Base-by-base conservation (phyloP, 1,140 invertebrate species). In the Drosophila funebris region DNA sequence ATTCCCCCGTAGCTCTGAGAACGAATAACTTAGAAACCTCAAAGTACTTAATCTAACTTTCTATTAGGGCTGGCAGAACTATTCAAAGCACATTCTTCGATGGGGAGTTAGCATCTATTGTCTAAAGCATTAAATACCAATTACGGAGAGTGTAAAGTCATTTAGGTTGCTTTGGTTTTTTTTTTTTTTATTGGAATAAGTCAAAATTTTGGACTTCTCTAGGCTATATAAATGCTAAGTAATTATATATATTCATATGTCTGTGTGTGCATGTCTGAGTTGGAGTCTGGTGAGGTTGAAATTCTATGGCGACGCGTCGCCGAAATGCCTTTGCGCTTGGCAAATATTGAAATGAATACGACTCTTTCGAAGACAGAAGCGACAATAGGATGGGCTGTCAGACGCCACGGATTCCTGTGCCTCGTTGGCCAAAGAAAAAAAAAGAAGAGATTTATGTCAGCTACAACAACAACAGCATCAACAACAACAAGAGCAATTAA, bases 401-500 rank as follows among this genome's bases (percentile, higher is more conserved):
- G 22, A 44, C 20, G 13, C n/a, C 39, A 36, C 13, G 56, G 54
- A 31, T 69, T 13, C 20, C 29, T 62, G 46, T 33, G 36, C 29
- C 58, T 39, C 29, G 57, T 50, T 57, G 69, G 36, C 56, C 18
- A 53, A 67, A 31, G 50, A 24, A 60, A 50, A 67, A 67, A 3
- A 27, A 27, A 22, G n/a, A n/a, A n/a, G n/a, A 58, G 69, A 62
- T 71, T 62, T 58, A 58, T 70, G 73, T 46, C 71, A 64, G 62
- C 68, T 29, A 66, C 66, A 61, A 27, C 44, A 46, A 48, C 29
- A 60, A 33, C 24, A 46, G 41, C 29, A 60, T 24, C 24, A 71
- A 36, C 31, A 69, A 41, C 63, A 76, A 73, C 43, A 68, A 70
- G 16, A 78, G 78, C 76, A 78, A 83, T 83, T 83, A 78, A 78